phyloP scores from a whole-genome alignment of 1,140 invertebrate species.

The Papilio machaon region DNA sequence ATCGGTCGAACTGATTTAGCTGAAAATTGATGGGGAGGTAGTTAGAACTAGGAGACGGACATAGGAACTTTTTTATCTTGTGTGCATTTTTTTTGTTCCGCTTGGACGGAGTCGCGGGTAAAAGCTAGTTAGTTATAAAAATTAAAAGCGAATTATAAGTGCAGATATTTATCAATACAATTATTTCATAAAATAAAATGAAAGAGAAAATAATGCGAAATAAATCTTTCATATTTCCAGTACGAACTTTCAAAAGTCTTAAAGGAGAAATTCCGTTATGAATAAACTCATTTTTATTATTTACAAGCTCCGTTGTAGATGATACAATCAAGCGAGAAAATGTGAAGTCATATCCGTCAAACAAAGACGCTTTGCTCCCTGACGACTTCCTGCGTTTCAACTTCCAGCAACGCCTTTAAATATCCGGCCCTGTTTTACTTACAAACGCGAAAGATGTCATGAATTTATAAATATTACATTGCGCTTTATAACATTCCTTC shows the following conservation, averaged over 20 bases:
- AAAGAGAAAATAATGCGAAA: too few relatives aligned
- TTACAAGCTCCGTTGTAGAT: slow-evolving; percentile 16
- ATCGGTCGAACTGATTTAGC: too few relatives aligned
- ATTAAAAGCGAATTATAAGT: too few relatives aligned
- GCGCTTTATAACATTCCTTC: neutral
- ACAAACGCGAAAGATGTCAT: slow-evolving; percentile 10
- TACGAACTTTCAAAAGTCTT: neutral
- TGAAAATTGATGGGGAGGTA: too few relatives aligned
- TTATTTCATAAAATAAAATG: too few relatives aligned
- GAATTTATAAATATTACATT: slow-evolving; percentile 7
- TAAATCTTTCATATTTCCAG: neutral
- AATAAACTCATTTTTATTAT: slow-evolving; percentile 31
- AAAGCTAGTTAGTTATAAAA: too few relatives aligned
- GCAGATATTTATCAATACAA: too few relatives aligned
- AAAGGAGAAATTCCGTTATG: slow-evolving; percentile 7
- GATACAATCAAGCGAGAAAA: slow-evolving; percentile 26
- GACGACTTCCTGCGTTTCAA: slow-evolving; percentile 27
- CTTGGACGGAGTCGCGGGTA: too few relatives aligned
- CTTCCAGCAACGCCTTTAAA: slow-evolving; percentile 30
- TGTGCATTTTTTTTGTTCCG: too few relatives aligned
- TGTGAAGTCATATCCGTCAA: slow-evolving; percentile 27
- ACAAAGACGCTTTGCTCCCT: slow-evolving; percentile 21
- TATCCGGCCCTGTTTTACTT: slow-evolving; percentile 27
- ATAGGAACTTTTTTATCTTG: too few relatives aligned
- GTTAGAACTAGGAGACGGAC: too few relatives aligned